phyloP scores from a whole-genome alignment of 2,797 vertebrate species.

The Smutsia gigantea region DNA sequence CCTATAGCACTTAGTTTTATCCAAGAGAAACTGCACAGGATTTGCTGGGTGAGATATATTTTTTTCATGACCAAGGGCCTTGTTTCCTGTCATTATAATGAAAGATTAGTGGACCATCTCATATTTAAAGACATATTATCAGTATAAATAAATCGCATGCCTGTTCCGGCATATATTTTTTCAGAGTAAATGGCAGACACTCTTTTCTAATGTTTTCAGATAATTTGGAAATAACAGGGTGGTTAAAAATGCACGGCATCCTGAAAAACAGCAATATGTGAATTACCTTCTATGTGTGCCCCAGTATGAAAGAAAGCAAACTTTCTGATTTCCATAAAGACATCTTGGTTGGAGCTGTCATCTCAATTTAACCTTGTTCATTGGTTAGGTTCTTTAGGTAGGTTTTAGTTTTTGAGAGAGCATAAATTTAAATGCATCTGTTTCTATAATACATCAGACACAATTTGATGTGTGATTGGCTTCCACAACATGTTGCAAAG shows the following conservation, averaged over 20 bases:
- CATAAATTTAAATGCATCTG: background rate
- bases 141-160: background rate
- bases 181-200: background rate
- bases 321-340: background rate
- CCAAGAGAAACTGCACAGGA: background rate
- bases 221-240: slow-evolving; percentile 17
- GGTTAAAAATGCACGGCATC: slow-evolving; percentile 16
- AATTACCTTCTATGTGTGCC: background rate
- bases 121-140: slow-evolving; percentile 25
- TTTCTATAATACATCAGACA: slow-evolving; percentile 5
- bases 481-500: background rate
- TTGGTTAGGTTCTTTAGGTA: background rate
- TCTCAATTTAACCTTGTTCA: slow-evolving; percentile 15
- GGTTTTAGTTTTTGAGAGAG: slow-evolving; percentile 1
- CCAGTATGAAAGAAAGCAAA: background rate
- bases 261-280: background rate
- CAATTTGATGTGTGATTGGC: background rate
- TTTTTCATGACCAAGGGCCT: too few relatives aligned
- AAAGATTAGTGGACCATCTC: too few relatives aligned
- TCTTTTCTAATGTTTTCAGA: slow-evolving; percentile 49
- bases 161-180: slow-evolving; percentile 15
- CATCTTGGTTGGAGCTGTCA: background rate
- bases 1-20: background rate
- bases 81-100: too few relatives aligned
- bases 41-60: slow-evolving; percentile 19